phyloP scores from a whole-genome alignment of 2,888 invertebrate species.

The Mythimna impura region DNA sequence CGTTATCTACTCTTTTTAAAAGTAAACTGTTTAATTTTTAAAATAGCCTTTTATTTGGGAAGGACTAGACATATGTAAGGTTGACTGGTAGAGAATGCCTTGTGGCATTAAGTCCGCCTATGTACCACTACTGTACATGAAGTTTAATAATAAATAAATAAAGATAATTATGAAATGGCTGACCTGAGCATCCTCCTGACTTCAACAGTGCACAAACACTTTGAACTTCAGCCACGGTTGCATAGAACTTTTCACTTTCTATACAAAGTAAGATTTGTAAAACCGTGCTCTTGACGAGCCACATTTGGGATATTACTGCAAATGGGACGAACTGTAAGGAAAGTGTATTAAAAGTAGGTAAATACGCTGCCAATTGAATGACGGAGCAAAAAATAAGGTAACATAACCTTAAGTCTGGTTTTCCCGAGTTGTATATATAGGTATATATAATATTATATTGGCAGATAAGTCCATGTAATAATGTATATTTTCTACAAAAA shows the following conservation, averaged over 20 bases:
- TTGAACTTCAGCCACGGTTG: slow-evolving; percentile 14
- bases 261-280: slow-evolving; percentile 22
- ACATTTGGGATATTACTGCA: slow-evolving; percentile 14
- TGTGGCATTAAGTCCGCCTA: too few relatives aligned
- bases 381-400: background rate
- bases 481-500: too few relatives aligned
- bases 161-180: background rate
- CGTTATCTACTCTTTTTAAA: background rate
- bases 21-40: background rate
- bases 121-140: too few relatives aligned
- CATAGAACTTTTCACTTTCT: slow-evolving; percentile 34
- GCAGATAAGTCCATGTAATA: too few relatives aligned
- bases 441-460: too few relatives aligned
- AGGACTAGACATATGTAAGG: background rate
- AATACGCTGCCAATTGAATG: background rate
- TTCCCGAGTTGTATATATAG: too few relatives aligned
- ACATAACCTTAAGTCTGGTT: background rate
- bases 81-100: too few relatives aligned
- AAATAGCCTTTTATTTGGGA: background rate
- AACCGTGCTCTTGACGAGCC: slow-evolving; percentile 27
- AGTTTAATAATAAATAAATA: too few relatives aligned
- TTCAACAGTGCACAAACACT: slow-evolving; percentile 17
- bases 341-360: background rate
- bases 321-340: slow-evolving; percentile 8
- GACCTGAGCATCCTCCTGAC: slow-evolving; percentile 22